Percentiles rank a stretch among this genome's conserved stretches.
Evolutionary conservation across 2,113 vertebrate genomes (phyloP).

Genomic region (Forbesichthys agassizii): DNA sequence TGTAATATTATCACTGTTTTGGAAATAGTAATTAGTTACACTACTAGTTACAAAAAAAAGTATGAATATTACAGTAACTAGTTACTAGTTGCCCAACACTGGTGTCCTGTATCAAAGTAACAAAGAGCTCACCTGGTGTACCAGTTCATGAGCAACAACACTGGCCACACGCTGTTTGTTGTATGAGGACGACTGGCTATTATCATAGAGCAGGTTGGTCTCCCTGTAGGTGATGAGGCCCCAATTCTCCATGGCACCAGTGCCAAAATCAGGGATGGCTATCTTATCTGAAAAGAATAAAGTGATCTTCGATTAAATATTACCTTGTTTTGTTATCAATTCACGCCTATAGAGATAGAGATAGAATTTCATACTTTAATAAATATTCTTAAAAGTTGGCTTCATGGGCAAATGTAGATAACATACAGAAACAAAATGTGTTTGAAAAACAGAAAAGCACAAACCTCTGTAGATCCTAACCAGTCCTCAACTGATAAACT

Average conservation of each 20-base stretch:
- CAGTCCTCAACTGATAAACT: background rate
- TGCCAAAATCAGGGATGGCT: slow-evolving; percentile 97
- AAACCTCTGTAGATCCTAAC: slow-evolving; percentile 1
- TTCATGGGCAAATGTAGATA: background rate
- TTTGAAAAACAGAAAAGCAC: slow-evolving; percentile 22
- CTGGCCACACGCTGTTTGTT: slow-evolving; percentile 91
- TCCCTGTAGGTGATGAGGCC: slow-evolving; percentile 96
- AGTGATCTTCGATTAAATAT: background rate
- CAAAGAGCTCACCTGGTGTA: slow-evolving; percentile 86
- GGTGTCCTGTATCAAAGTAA: too few species aligned
- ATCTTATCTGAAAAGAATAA: slow-evolving; percentile 84
- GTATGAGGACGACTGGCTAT: slow-evolving; percentile 81
- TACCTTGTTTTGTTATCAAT: background rate
- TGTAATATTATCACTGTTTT: too few species aligned
- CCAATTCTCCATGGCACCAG: slow-evolving; percentile 99
- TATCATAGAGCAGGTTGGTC: slow-evolving; percentile 91
- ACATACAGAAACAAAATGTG: background rate
- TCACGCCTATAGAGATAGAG: background rate
- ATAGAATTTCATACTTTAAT: background rate
- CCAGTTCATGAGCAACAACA: slow-evolving; percentile 92
- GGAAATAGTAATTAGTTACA: too few species aligned
- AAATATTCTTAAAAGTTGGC: background rate
- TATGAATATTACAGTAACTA: too few species aligned
- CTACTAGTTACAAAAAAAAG: too few species aligned
- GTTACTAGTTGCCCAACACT: too few species aligned